phyloP scores from a whole-genome alignment of 2,888 invertebrate species.

The Philereme transversata region DNA sequence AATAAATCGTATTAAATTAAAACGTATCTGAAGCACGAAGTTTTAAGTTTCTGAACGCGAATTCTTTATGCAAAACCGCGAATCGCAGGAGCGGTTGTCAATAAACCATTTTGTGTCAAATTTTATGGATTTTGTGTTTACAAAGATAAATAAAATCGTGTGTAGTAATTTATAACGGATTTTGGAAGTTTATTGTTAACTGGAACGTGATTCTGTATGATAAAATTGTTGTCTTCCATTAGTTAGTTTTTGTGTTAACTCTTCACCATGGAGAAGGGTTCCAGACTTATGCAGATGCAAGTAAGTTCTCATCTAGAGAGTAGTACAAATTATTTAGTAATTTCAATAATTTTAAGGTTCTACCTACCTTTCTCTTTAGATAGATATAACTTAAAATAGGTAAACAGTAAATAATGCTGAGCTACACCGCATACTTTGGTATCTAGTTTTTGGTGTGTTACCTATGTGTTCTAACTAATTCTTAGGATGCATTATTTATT shows the following conservation, averaged over 20 bases:
- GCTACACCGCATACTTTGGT: too few species aligned
- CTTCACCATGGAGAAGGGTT: conserved; percentile 69
- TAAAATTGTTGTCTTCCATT: conserved; percentile 55
- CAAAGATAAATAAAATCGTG: conserved; percentile 59
- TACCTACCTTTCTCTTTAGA: too few species aligned
- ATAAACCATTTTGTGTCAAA: conserved; percentile 60
- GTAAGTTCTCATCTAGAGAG: conserved; percentile 46
- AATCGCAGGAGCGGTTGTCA: conserved; percentile 40
- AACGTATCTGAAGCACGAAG: too few species aligned
- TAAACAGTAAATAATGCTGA: too few species aligned
- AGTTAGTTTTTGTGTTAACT: conserved; percentile 44
- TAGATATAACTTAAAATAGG: too few species aligned
- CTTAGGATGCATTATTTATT: too few species aligned
- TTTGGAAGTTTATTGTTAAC: conserved; percentile 9
- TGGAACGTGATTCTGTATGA: conserved; percentile 31
- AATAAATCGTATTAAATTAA: conserved; percentile 13
- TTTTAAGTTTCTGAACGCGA: conserved; percentile 33
- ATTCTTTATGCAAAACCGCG: conserved; percentile 43
- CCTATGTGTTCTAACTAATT: too few species aligned
- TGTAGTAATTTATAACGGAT: conserved; percentile 31
- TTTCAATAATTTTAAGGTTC: too few species aligned
- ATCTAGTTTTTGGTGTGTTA: too few species aligned
- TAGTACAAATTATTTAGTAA: too few species aligned
- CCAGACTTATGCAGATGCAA: conserved; percentile 77
- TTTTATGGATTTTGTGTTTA: conserved; percentile 58